Evolutionary conservation across 2,113 vertebrate species (phyloP), one percentile per base, ranked within the genome.

Genomic region (Podarcis raffonei): DNA sequence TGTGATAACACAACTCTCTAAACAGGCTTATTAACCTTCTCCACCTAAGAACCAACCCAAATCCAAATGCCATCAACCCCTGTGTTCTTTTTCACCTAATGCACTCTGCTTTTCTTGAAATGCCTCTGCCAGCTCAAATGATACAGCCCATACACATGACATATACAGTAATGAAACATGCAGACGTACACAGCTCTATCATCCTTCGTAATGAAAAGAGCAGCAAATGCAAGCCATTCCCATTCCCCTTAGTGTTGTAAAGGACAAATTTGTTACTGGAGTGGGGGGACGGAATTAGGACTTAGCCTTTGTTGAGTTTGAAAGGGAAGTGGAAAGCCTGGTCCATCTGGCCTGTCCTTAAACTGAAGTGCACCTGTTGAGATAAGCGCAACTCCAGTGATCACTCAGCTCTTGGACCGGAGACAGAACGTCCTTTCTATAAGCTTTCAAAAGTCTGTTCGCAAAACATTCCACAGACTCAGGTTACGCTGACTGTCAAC

Each of bases 321-420:
- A 81, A 90, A 92, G 81, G 23, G 83, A 68, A 91, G 83, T 76
- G 72, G 86, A 91, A 89, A 18, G 35, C 79, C 86, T 53, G 35
- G 48, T 62, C 83, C 88, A 82, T 69, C 57, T 76, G 79, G 15
- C 2, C 16, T 78, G 83, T 69, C n/a, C 65, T 81, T 15, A 6
- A 4, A 1, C n/a, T 82, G 32, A 81, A 91, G 35, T 62, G 84
- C 12, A 87, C 59, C 8, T 42, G 76, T 91, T 90, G 81, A 66
- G 86, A 90, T 85, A 80, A 88, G 65, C 27, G 62, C n/a, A 32
- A 87, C 78, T 89, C 78, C 87, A 89, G 87, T 5, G 15, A 81
- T 37, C 35, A 77, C 76, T 90, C 25, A 37, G 13, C 35, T 69
- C 1, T 0, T 89, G 66, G 32, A 53, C 89, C 72, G 37, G 62